Evolutionary conservation across 2,888 invertebrate genomes (phyloP), one percentile per base, ranked within the genome.

Genomic region (Phymatocera aterrima): DNA sequence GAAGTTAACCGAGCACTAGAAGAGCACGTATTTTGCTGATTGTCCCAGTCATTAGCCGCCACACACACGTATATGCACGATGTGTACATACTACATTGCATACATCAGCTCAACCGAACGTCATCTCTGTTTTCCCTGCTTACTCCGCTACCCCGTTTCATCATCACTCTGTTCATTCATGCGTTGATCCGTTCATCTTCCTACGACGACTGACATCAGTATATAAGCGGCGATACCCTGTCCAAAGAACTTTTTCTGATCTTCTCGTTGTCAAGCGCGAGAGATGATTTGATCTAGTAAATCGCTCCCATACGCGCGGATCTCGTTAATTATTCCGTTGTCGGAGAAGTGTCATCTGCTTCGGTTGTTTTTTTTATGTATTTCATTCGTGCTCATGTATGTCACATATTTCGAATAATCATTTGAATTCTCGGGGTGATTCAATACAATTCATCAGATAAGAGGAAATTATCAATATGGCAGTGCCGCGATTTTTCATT

Each of bases 21-120:
- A n/a, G 75, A 82, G 83, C 81, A 87, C 83, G 83, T 86, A 84
- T 81, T 84, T 81, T 80, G 81, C 82, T 85, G 83, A 85, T 87
- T 86, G 83, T 83, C 82, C 77, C 77, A 82, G 83, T 86, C 82
- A 85, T 84, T 83, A 83, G 79, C 78, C 72, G n/a, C n/a, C n/a
- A n/a, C n/a, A n/a, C n/a, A n/a, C n/a, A n/a, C n/a, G n/a, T n/a
- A n/a, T n/a, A n/a, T n/a, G n/a, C n/a, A n/a, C n/a, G n/a, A n/a
- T n/a, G n/a, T n/a, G n/a, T n/a, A n/a, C n/a, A n/a, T n/a, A n/a
- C n/a, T n/a, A n/a, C n/a, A n/a, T n/a, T n/a, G n/a, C n/a, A 74
- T 61, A 77, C 79, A 77, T 80, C 34, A 80, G 82, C 72, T n/a
- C 75, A 61, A 15, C 57, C 77, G n/a, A 80, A 80, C 80, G 82